These are phyloP conservation scores for Ophioninae sp. DNA, from an alignment of 2,888 invertebrate species.

Conservation along the genomic window DNA sequence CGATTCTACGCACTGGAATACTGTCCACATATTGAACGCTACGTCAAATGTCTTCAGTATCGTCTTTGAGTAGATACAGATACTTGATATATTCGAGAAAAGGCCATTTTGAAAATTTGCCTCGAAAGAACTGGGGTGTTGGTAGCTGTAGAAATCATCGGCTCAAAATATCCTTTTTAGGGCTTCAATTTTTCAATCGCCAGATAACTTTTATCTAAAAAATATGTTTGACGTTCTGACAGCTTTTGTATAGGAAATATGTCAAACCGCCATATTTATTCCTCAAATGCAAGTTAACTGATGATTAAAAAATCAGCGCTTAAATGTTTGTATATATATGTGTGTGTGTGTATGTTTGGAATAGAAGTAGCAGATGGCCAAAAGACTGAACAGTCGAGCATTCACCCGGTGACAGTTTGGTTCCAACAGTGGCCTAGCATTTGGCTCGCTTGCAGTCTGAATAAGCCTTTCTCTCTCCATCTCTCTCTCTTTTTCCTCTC, in stretches of 20 bases:
- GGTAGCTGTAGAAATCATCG: neutral
- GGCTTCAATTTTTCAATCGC: no score
- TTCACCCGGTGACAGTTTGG: constrained; percentile 45
- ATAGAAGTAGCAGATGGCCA: neutral
- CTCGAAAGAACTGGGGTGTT: neutral
- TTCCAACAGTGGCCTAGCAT: constrained; percentile 22
- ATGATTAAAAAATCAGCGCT: no score
- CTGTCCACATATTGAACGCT: neutral
- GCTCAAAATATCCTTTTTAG: neutral
- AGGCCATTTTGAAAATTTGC: neutral
- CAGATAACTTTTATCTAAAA: no score
- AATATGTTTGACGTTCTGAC: no score
- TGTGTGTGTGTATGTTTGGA: constrained; percentile 1
- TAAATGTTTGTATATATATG: constrained; percentile 6
- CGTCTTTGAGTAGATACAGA: neutral
- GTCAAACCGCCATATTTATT: no score
- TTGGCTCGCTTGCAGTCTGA: constrained; percentile 51
- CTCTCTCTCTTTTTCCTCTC: constrained; percentile 3
- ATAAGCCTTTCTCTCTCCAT: constrained; percentile 4
- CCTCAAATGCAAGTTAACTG: no score
- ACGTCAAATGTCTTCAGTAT: neutral
- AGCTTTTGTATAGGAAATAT: no score
- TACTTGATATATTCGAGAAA: neutral
- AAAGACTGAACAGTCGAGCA: constrained; percentile 19
- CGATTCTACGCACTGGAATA: neutral